Percentiles rank a stretch among this genome's conserved stretches.
These are phyloP conservation scores for Uromys caudimaculatus DNA, from an alignment of 2,797 vertebrate species.

Conservation along the genomic window DNA sequence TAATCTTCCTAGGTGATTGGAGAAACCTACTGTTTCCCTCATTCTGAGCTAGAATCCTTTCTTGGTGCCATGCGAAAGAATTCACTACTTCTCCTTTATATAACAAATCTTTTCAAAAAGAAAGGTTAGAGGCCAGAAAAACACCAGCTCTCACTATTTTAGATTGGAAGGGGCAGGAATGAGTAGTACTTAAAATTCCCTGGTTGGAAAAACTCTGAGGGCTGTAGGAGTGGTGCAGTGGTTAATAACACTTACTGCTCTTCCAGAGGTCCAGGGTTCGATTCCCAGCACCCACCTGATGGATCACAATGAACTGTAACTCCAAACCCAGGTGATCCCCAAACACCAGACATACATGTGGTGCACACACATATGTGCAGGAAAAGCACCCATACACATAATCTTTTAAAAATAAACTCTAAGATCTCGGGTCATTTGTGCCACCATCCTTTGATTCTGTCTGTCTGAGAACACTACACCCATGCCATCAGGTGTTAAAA, in stretches of 20 bases:
- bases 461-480: not conserved
- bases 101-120: not conserved
- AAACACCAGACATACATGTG: not conserved
- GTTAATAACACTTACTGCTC: not conserved
- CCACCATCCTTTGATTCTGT: slow-evolving; percentile 26
- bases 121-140: not conserved
- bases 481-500: slow-evolving; percentile 67
- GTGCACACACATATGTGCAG: not conserved
- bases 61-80: not conserved
- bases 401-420: not conserved
- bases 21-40: slow-evolving; percentile 4
- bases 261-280: not conserved
- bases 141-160: not conserved
- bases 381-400: not conserved
- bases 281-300: not conserved
- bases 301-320: not conserved
- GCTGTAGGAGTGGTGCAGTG: not conserved
- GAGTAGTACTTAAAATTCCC: not conserved
- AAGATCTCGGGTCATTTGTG: not conserved
- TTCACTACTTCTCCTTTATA: not conserved
- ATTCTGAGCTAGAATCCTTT: not conserved
- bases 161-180: not conserved
- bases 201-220: not conserved
- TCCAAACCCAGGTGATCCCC: not conserved
- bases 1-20: not conserved